Evolutionary conservation across 2,113 vertebrate species (phyloP).

Genomic region (Amphilophus citrinellus): DNA sequence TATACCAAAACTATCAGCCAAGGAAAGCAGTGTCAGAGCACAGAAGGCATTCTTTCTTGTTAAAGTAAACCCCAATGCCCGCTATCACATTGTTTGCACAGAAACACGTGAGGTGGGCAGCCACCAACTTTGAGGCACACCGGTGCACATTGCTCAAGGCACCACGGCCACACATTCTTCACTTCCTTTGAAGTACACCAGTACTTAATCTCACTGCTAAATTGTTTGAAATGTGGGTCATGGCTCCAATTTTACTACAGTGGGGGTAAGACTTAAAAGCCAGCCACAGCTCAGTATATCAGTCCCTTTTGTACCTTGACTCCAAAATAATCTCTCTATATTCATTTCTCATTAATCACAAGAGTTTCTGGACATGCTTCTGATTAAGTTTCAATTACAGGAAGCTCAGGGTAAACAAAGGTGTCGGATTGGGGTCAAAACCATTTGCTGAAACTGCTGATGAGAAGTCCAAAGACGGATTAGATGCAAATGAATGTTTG

Average conservation of each 20-base stretch:
- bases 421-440: slow-evolving; percentile 31
- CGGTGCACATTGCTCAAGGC: slow-evolving; percentile 50
- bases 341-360: slow-evolving; percentile 41
- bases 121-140: slow-evolving; percentile 45
- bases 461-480: slow-evolving; percentile 11
- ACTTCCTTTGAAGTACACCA: slow-evolving; percentile 72
- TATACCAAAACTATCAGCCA: not conserved
- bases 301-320: slow-evolving; percentile 34
- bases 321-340: slow-evolving; percentile 26
- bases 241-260: slow-evolving; percentile 68
- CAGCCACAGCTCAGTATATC: slow-evolving; percentile 22
- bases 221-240: slow-evolving; percentile 76
- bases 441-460: slow-evolving; percentile 33
- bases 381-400: slow-evolving; percentile 53
- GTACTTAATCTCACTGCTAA: slow-evolving; percentile 74
- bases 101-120: slow-evolving; percentile 44
- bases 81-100: slow-evolving; percentile 36
- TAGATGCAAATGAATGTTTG: not conserved
- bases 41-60: slow-evolving; percentile 10
- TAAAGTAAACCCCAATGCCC: slow-evolving; percentile 35
- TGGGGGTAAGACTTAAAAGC: slow-evolving; percentile 30
- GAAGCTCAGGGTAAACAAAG: slow-evolving; percentile 47
- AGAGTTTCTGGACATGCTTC: slow-evolving; percentile 32
- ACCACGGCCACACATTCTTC: slow-evolving; percentile 38
- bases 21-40: not conserved